These are phyloP conservation scores for Pollachius pollachius DNA, from an alignment of 2,113 vertebrate genomes.

Conservation along the genomic window DNA sequence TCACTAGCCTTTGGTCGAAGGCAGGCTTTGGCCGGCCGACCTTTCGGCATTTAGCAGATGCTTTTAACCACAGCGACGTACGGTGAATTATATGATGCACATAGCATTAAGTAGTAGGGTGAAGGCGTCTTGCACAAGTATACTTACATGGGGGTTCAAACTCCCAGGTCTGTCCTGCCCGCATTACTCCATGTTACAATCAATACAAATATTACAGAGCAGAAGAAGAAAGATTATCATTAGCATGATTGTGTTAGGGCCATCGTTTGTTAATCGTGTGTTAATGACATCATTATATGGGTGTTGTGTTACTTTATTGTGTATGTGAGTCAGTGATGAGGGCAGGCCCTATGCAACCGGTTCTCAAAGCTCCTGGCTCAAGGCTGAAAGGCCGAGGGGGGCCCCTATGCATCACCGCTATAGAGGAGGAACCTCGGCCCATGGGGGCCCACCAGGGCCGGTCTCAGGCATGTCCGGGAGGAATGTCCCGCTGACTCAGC, in stretches of 20 bases:
- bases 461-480: conserved; percentile 50
- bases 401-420: conserved; percentile 31
- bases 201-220: too few species aligned
- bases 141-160: too few species aligned
- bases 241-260: too few species aligned
- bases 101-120: too few species aligned
- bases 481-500: conserved; percentile 58
- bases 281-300: neutral
- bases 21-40: neutral
- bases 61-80: too few species aligned
- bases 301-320: neutral
- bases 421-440: conserved; percentile 42
- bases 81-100: too few species aligned
- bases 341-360: neutral
- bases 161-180: too few species aligned
- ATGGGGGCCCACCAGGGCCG: conserved; percentile 44
- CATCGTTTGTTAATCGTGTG: too few species aligned
- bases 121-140: too few species aligned
- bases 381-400: conserved; percentile 31
- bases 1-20: neutral
- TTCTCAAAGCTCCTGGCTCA: conserved; percentile 16
- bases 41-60: neutral
- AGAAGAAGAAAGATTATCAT: too few species aligned
- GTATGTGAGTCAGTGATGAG: conserved; percentile 1
- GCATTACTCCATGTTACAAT: too few species aligned